Evolutionary conservation across 1,140 invertebrate genomes (phyloP).

Genomic region (Pristionchus pacificus): DNA sequence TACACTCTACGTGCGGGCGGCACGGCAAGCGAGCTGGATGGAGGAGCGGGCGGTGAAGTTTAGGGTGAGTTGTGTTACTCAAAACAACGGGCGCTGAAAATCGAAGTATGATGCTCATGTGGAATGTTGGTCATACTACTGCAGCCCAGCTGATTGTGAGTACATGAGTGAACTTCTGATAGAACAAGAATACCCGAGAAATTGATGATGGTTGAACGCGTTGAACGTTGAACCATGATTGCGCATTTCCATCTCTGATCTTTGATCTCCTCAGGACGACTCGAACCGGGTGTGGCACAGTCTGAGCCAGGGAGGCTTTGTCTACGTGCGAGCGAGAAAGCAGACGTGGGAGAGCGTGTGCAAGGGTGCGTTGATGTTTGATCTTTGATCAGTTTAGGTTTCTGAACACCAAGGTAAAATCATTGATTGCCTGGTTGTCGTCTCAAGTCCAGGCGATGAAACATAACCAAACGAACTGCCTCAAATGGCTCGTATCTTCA

Average conservation of each 20-base stretch:
- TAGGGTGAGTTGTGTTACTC: slow-evolving; percentile 8
- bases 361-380: not conserved
- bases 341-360: not conserved
- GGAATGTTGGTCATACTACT: no score
- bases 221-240: no score
- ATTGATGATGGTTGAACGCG: no score
- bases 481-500: no score
- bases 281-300: slow-evolving; percentile 28
- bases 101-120: not conserved
- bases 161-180: not conserved
- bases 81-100: not conserved
- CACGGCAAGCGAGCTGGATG: slow-evolving; percentile 9
- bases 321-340: slow-evolving; percentile 9
- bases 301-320: slow-evolving; percentile 18
- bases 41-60: slow-evolving; percentile 33
- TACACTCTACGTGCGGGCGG: slow-evolving; percentile 12
- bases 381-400: no score
- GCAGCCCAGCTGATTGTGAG: slow-evolving; percentile 18
- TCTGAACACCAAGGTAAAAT: no score
- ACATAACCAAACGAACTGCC: no score
- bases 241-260: no score
- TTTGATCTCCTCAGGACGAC: slow-evolving; percentile 17
- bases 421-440: no score
- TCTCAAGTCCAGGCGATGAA: no score
- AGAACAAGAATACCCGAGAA: no score